Percentiles rank a stretch among this genome's conserved stretches.
phyloP scores from a whole-genome alignment of 2,888 invertebrate genomes.

The Lycaena phlaeas region DNA sequence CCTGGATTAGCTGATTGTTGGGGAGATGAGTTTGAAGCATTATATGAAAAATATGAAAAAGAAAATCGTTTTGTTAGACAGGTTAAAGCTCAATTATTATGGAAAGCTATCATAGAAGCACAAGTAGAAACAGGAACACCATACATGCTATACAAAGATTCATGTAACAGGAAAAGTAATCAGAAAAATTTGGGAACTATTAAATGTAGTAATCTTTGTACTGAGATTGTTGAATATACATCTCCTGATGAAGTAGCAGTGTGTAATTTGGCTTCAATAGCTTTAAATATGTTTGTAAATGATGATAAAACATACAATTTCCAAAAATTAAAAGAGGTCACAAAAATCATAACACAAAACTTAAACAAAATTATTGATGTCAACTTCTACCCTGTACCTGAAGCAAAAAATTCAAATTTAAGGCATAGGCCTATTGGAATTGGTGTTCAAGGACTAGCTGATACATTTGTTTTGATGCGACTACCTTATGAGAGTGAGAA shows the following conservation, averaged over 20 bases:
- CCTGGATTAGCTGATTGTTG: conserved; percentile 93
- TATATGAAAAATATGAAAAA: conserved; percentile 91
- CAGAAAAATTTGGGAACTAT: conserved; percentile 99
- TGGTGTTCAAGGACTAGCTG: conserved; percentile 97
- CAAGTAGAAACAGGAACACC: conserved; percentile 99
- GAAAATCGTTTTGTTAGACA: conserved; percentile 79
- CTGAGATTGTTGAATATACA: conserved; percentile 97
- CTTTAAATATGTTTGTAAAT: conserved; percentile 94
- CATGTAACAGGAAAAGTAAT: conserved; percentile 97
- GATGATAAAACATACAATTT: conserved; percentile 89
- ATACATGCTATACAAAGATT: conserved; percentile 97
- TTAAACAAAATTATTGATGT: conserved; percentile 97
- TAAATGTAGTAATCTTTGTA: conserved; percentile 97
- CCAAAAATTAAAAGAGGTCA: conserved; percentile 85
- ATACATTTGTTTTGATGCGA: conserved; percentile 95
- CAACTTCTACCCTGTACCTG: conserved; percentile 94
- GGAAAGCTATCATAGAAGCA: conserved; percentile 94
- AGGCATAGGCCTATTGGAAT: conserved; percentile 91
- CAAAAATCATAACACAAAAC: conserved; percentile 91
- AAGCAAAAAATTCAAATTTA: conserved; percentile 90
- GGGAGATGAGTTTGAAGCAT: conserved; percentile 94
- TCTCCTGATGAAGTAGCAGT: conserved; percentile 95
- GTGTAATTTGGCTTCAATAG: conserved; percentile 97
- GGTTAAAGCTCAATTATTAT: conserved; percentile 88
- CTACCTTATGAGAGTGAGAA: conserved; percentile 92